phyloP scores from a whole-genome alignment of 2,113 vertebrate genomes.

The Clarias macrocephalus region DNA sequence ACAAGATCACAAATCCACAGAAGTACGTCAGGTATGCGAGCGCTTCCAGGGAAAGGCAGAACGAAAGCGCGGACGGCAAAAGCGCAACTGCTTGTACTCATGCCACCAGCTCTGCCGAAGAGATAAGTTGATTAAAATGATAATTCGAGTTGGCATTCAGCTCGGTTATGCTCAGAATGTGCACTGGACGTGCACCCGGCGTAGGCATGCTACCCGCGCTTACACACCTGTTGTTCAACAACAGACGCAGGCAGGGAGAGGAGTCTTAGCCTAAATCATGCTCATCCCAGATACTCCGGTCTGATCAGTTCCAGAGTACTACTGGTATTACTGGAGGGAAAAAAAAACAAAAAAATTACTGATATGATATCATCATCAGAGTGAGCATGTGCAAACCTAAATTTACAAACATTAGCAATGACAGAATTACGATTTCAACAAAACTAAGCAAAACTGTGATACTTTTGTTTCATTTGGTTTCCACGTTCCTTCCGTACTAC shows the following conservation, averaged over 20 bases:
- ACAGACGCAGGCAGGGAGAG: neutral
- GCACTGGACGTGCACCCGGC: fast-evolving
- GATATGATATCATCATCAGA: neutral
- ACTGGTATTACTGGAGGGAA: neutral
- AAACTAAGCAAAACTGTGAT: neutral
- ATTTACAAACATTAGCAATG: neutral
- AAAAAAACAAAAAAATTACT: too few relatives aligned
- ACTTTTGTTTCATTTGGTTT: neutral
- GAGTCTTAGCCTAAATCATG: neutral
- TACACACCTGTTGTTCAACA: neutral
- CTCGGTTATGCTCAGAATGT: neutral
- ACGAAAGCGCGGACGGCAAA: neutral
- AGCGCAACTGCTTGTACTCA: neutral
- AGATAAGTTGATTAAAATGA: neutral
- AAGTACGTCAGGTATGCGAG: neutral
- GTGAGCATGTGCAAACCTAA: neutral
- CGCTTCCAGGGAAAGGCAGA: neutral
- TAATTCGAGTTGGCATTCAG: neutral
- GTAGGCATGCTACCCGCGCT: neutral
- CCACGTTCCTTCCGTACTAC: neutral
- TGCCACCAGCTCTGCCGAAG: neutral
- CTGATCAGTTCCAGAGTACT: neutral
- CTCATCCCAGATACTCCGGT: neutral
- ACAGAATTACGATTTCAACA: neutral
- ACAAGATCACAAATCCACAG: too few relatives aligned